Conservation (phyloP, 2,888 invertebrate genomes). For the Tetheella fluctuosa region DNA sequence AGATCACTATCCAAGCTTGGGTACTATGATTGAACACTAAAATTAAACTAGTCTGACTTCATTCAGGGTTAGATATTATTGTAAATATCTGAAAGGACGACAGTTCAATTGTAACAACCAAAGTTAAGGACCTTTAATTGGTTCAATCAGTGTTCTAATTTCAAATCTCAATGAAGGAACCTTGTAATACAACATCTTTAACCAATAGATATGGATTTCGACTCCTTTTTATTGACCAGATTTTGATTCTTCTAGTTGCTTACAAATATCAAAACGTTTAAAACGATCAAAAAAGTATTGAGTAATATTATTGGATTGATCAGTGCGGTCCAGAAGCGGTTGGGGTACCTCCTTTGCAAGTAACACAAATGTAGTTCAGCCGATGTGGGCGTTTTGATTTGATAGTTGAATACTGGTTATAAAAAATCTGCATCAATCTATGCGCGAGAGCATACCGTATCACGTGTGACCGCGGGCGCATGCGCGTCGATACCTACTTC, state of each 20-base stretch:
- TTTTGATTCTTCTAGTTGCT: too few species aligned
- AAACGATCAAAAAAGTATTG: neutral
- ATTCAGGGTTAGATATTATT: neutral
- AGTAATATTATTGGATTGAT: neutral
- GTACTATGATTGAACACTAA: neutral
- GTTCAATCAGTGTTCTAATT: neutral
- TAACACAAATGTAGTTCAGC: neutral
- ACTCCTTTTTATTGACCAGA: too few species aligned
- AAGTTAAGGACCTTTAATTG: neutral
- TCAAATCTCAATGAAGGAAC: neutral
- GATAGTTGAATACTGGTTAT: slow-evolving; percentile 35
- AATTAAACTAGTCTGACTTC: neutral
- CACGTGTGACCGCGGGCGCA: slow-evolving; percentile 31
- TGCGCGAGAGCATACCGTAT: slow-evolving; percentile 48
- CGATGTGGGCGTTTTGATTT: slow-evolving; percentile 21
- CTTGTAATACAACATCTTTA: neutral
- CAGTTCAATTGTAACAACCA: neutral
- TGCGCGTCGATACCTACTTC: slow-evolving; percentile 28
- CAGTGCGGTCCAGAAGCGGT: neutral
- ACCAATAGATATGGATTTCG: neutral
- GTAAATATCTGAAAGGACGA: neutral
- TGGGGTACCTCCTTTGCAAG: too few species aligned
- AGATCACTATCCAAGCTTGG: too few species aligned
- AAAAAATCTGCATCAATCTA: slow-evolving; percentile 32
- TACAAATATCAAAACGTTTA: too few species aligned